phyloP scores from a whole-genome alignment of 2,888 invertebrate species.

The Apamea crenata region DNA sequence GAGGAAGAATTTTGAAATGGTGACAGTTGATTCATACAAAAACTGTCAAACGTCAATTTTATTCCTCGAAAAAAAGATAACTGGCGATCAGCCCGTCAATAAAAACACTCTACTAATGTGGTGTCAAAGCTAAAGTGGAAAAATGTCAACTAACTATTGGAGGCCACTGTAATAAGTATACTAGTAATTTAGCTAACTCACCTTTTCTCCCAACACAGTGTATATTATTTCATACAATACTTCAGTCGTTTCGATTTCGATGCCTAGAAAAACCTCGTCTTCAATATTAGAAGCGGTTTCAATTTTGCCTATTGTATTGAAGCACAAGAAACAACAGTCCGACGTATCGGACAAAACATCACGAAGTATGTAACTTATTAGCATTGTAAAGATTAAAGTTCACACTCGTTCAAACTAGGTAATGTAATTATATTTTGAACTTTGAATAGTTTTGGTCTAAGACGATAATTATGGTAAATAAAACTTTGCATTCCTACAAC shows the following conservation, averaged over 20 bases:
- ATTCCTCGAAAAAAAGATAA: too few species aligned
- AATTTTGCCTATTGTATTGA: conserved; percentile 31
- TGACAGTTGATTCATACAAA: too few species aligned
- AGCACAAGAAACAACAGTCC: conserved; percentile 65
- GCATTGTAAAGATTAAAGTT: conserved; percentile 39
- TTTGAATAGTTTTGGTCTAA: neutral
- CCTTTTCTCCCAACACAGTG: conserved; percentile 59
- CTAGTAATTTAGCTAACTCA: conserved; percentile 27
- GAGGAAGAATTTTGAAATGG: too few species aligned
- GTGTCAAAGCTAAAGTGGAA: neutral
- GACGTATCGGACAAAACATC: conserved; percentile 45
- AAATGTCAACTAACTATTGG: neutral
- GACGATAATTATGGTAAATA: too few species aligned
- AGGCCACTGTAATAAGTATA: too few species aligned
- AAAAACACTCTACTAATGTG: neutral
- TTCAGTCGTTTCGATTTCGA: conserved; percentile 17
- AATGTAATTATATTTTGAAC: neutral
- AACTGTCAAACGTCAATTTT: too few species aligned
- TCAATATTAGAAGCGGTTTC: conserved; percentile 38
- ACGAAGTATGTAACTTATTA: conserved; percentile 32
- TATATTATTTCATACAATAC: conserved; percentile 53
- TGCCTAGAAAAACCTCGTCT: conserved; percentile 61
- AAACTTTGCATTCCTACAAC: too few species aligned
- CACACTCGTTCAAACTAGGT: neutral
- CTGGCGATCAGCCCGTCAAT: neutral